Conservation (phyloP, 2,113 vertebrate species). For the Rafetus swinhoei region DNA sequence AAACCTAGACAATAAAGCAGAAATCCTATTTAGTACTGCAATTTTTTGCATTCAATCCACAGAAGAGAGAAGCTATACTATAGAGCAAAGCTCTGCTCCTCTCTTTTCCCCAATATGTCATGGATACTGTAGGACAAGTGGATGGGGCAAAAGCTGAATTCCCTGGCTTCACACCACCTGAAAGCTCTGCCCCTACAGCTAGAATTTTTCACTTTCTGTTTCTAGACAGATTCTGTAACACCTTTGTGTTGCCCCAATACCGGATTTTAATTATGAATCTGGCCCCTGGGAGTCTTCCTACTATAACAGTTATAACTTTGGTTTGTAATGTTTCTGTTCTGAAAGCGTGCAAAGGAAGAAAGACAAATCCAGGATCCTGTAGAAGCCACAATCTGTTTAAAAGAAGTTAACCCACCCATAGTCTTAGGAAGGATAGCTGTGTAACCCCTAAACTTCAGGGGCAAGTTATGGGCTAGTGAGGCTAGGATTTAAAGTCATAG, state of each 20-base stretch:
- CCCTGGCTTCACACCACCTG: neutral
- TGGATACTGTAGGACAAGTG: neutral
- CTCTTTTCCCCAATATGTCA: neutral
- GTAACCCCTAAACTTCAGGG: neutral
- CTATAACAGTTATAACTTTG: neutral
- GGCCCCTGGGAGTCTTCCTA: neutral
- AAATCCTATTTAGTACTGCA: neutral
- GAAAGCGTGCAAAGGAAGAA: neutral
- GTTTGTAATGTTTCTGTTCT: neutral
- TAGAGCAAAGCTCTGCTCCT: neutral
- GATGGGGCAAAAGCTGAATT: neutral
- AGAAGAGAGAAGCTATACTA: neutral
- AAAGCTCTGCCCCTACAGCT: neutral
- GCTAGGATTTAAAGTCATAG: neutral
- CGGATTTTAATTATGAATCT: neutral
- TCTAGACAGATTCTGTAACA: neutral
- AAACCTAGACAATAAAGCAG: constrained; percentile 74
- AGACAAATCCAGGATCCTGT: neutral
- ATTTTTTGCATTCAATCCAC: neutral
- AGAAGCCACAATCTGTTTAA: neutral
- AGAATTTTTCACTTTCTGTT: neutral
- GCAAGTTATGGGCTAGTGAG: neutral
- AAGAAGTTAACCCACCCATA: neutral
- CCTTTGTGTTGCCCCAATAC: neutral
- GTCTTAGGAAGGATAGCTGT: neutral